Evolutionary conservation across 2,113 vertebrate species (phyloP), one percentile per base, ranked within the genome.

Genomic region (Psilopsiagon aymara): DNA sequence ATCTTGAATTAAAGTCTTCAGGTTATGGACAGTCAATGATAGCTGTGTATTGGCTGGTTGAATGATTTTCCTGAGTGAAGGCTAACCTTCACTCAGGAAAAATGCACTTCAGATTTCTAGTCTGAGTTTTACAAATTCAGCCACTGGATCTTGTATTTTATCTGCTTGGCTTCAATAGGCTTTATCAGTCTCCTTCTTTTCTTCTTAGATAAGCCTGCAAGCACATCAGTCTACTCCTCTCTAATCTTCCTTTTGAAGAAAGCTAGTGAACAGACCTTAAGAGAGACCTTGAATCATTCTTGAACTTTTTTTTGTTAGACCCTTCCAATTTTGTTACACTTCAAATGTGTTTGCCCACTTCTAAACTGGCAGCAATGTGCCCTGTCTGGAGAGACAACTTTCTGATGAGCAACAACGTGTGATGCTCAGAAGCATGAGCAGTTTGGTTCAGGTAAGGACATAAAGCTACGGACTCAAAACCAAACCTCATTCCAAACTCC

Each of bases 371-470:
- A 92, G 33, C 44, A 62, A 69, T 3, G 13, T 66, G 44, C 17
- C 11, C 53, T 57, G 8, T 79, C 73, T 86, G 81, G 52, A 75
- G 60, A 74, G 69, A 78, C 4, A 68, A 19, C 51, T 35, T 88
- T 59, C 43, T 78, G 76, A 67, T 20, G 53, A 92, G 39, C 21
- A 80, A 6, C 69, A 70, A 28, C 3, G 28, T 0, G 2, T 52
- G 51, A 59, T 0, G 3, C 44, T 82, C 33, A 25, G 53, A 92
- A 84, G 69, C 60, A 3, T 12, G 41, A 94, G 69, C 27, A 60
- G 39, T 28, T 91, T 82, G 46, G 91, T 95, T 96, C 91, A 78
- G 92, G 94, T 86, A 86, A 86, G 91, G 93, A 87, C 93, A 90
- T 39, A 24, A 79, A 92, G 79, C 60, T 70, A 69, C 51, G 59